Evolutionary conservation across 2,797 vertebrate genomes (phyloP).

Genomic region (Scleropages formosus): DNA sequence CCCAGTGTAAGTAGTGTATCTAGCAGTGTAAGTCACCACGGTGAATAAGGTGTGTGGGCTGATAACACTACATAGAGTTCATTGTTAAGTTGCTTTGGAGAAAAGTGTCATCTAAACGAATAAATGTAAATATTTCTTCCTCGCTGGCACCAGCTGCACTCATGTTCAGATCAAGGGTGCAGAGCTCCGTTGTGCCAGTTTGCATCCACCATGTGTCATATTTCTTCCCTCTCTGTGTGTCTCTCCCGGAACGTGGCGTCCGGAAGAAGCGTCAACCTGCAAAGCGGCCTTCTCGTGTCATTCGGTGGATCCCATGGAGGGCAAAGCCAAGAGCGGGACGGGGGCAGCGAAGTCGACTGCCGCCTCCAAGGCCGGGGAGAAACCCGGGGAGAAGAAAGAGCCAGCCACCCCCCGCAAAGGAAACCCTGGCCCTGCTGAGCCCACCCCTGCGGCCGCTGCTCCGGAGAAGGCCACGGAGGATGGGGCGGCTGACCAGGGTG

Average conservation of each 20-base stretch:
- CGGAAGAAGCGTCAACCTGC: conserved; percentile 50
- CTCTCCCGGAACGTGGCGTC: conserved; percentile 14
- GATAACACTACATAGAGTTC: no score
- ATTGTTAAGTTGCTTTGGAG: no score
- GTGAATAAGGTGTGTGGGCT: no score
- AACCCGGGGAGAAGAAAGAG: conserved; percentile 62
- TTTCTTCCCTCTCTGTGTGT: conserved; percentile 29
- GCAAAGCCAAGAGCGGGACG: conserved; percentile 67
- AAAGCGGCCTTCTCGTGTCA: conserved; percentile 52
- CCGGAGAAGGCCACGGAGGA: conserved; percentile 60
- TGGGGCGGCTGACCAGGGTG: conserved; percentile 55
- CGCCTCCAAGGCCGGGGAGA: conserved; percentile 40
- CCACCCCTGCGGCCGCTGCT: conserved; percentile 56
- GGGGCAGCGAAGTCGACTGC: conserved; percentile 53
- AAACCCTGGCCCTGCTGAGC: conserved; percentile 47
- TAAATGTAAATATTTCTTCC: no score
- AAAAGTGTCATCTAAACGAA: no score
- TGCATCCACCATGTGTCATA: conserved; percentile 45
- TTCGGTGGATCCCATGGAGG: conserved; percentile 66
- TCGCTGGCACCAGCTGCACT: conserved; percentile 31
- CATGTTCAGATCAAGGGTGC: neutral
- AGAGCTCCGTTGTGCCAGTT: neutral
- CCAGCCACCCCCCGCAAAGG: conserved; percentile 57
- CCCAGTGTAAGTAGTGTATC: no score
- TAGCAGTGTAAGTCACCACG: no score